Evolutionary conservation across 2,888 invertebrate genomes (phyloP), one percentile per base, ranked within the genome.

Genomic region (Drosophila diplacantha): DNA sequence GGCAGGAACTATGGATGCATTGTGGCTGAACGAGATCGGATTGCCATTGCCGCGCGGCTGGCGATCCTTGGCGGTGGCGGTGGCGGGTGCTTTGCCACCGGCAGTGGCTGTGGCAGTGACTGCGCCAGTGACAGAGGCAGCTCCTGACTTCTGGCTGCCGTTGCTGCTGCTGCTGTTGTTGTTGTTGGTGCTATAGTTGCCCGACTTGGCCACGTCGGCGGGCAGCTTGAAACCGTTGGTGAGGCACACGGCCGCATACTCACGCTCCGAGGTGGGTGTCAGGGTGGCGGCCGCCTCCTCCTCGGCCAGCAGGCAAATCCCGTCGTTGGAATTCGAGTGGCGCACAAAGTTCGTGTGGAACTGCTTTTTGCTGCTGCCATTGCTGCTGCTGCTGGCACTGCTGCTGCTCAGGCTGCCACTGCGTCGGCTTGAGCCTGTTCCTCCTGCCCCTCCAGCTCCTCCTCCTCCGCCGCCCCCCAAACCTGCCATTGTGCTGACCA

Each of bases 1-100:
- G 81, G 81, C 80, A 85, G 85, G 85, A 86, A 85, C 85, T 83
- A 78, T 85, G 74, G 81, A 81, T 73, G 82, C 74, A 61, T 75
- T 70, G 58, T 75, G 72, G 66, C 71, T 73, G 53, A 53, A 65
- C 49, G 71, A 67, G 59, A 59, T 69, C 64, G 69, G 65, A 66
- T 65, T 65, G 49, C 66, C 66, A 43, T 65, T 66, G 65, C 66
- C 66, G 32, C 66, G 75, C 24, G 58, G 69, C 49, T 53, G 52
- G 44, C 76, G 72, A 71, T 75, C 75, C 67, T 77, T 77, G 62
- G 26, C 59, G 20, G 44, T 77, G 61, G 26, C 59, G 16, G 44
- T 31, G 18, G 43, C 26, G 3, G 24, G n/a, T 9, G 26, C 43
- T 11, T 11, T 77, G 57, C n/a, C 61, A 16, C 29, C 29, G 44